Conservation (phyloP, 2,113 vertebrate species). For the Ifrita kowaldi region DNA sequence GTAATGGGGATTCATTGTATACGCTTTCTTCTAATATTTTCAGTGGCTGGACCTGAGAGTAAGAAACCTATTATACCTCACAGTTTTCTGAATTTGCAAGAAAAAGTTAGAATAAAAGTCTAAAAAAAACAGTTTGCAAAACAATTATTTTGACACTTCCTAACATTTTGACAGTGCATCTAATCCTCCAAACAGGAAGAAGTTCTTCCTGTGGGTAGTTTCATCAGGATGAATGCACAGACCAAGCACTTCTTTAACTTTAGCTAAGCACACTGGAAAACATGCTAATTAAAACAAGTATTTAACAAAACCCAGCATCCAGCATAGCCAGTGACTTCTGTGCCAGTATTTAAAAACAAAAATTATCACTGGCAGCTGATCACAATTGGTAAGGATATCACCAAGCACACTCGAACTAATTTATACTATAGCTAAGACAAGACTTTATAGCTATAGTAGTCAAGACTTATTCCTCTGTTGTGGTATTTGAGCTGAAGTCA, state of each 20-base stretch:
- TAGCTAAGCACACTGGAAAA: background rate
- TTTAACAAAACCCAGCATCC: background rate
- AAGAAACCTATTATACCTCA: background rate
- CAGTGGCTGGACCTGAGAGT: background rate
- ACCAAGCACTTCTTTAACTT: background rate
- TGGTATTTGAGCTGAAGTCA: background rate
- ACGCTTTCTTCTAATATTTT: background rate
- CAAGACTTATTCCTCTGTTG: background rate
- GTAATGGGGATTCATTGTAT: background rate
- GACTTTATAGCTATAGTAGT: background rate
- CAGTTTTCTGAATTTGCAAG: background rate
- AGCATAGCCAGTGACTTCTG: background rate
- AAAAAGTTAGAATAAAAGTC: background rate
- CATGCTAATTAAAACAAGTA: background rate
- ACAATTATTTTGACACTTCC: background rate
- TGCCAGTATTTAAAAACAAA: background rate
- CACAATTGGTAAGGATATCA: rapidly evolving
- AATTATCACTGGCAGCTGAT: background rate
- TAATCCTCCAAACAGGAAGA: background rate
- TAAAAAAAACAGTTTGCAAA: background rate
- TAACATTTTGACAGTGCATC: background rate
- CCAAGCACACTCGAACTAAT: background rate
- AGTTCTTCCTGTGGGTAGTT: background rate
- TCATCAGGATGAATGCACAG: background rate
- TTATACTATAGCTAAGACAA: background rate